Conservation (phyloP, 2,888 invertebrate species). For the Thereva unica region DNA sequence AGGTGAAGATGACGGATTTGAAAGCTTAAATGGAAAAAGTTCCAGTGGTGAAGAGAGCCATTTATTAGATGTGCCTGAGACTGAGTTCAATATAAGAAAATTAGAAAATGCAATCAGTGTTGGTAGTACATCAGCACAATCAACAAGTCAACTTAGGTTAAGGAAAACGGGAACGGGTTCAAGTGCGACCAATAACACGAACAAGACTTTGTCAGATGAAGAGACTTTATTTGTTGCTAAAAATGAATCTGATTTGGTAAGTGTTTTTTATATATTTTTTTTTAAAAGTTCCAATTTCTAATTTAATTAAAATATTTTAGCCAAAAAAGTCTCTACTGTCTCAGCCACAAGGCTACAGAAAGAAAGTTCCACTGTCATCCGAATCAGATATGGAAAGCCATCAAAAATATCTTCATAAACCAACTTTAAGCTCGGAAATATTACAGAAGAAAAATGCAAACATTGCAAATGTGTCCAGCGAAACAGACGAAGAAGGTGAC, state of each 20-base stretch:
- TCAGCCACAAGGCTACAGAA: slow-evolving; percentile 24
- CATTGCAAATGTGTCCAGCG: slow-evolving; percentile 49
- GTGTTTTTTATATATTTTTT: neutral
- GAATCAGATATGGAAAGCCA: slow-evolving; percentile 45
- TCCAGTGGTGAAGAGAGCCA: slow-evolving; percentile 65
- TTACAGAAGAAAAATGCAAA: slow-evolving; percentile 11
- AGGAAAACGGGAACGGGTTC: neutral
- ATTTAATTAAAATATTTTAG: neutral
- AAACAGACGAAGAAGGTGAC: slow-evolving; percentile 59
- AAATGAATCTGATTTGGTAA: slow-evolving; percentile 26
- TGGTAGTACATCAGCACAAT: neutral
- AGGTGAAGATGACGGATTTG: slow-evolving; percentile 80
- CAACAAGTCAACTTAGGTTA: slow-evolving; percentile 8
- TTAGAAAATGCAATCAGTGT: neutral
- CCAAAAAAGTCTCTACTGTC: neutral
- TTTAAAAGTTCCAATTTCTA: slow-evolving; percentile 2
- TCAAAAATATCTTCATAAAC: slow-evolving; percentile 12
- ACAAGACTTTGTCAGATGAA: neutral
- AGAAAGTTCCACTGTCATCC: slow-evolving; percentile 43
- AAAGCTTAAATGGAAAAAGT: slow-evolving; percentile 81
- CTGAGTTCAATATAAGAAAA: neutral
- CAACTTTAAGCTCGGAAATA: neutral
- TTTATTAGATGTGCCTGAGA: neutral
- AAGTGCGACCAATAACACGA: neutral
- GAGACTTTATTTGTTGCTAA: slow-evolving; percentile 13